phyloP scores from a whole-genome alignment of 2,113 vertebrate species.

The Coryphaenoides rupestris region DNA sequence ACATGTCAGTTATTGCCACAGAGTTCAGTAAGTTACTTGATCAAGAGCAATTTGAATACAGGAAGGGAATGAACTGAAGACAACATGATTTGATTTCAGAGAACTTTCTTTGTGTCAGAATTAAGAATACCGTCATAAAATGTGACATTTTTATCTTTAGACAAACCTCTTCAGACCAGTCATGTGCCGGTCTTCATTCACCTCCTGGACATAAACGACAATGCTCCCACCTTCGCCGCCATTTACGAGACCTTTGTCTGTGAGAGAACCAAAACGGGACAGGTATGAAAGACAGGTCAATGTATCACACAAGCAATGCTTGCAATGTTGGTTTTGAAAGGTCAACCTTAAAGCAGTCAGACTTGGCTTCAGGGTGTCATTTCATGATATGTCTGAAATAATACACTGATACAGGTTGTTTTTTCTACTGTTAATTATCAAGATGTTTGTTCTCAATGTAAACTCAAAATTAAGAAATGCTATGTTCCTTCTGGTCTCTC shows the following conservation, averaged over 20 bases:
- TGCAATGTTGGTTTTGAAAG: no score
- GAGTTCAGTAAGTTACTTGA: slow-evolving; percentile 86
- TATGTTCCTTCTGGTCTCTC: no score
- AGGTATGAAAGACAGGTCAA: slow-evolving; percentile 71
- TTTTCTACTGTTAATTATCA: no score
- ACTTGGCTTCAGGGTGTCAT: no score
- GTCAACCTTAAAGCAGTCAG: background rate
- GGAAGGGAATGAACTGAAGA: background rate
- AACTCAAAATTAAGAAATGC: no score
- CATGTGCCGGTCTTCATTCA: slow-evolving; percentile 84
- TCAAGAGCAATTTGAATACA: background rate
- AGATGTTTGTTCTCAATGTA: no score
- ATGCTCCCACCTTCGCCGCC: slow-evolving; percentile 84
- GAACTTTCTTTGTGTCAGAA: no score
- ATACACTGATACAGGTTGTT: background rate
- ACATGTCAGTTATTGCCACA: slow-evolving; percentile 88
- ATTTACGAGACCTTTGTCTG: slow-evolving; percentile 91
- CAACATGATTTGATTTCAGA: no score
- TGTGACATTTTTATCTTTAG: slow-evolving; percentile 52
- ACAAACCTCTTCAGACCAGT: slow-evolving; percentile 85
- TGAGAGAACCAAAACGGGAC: slow-evolving; percentile 88
- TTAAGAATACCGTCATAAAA: no score
- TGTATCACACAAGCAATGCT: no score
- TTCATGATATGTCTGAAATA: slow-evolving; percentile 14
- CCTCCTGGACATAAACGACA: slow-evolving; percentile 93